These are phyloP conservation scores for Syrphus vitripennis DNA, from an alignment of 2,888 invertebrate genomes.

Conservation along the genomic window DNA sequence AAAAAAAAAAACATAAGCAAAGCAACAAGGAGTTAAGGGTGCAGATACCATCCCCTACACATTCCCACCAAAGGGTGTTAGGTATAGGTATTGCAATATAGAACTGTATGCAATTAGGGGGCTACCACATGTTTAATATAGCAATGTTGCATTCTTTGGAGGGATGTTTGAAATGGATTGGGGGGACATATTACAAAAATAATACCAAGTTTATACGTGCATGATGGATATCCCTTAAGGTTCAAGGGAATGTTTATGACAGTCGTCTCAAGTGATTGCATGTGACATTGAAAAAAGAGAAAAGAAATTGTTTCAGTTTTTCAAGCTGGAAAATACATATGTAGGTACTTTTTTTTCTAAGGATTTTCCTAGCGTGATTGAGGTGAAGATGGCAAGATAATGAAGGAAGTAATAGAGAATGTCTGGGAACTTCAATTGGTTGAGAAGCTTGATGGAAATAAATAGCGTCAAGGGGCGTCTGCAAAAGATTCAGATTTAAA, in stretches of 20 bases:
- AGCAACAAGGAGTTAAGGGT: constrained; percentile 27
- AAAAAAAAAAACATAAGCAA: not conserved
- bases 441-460: not conserved
- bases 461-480: not conserved
- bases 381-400: not conserved
- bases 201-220: not conserved
- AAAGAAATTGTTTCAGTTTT: constrained; percentile 11
- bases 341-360: not conserved
- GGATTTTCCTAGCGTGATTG: constrained; percentile 11
- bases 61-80: constrained; percentile 45
- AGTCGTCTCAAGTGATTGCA: constrained; percentile 57
- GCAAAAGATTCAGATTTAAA: not conserved
- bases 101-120: constrained; percentile 47
- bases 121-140: constrained; percentile 34
- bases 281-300: constrained; percentile 46
- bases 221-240: constrained; percentile 35
- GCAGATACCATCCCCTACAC: constrained; percentile 16
- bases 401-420: not conserved
- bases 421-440: constrained; percentile 3
- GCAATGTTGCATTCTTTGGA: constrained; percentile 27
- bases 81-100: constrained; percentile 3
- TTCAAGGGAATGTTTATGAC: constrained; percentile 27
- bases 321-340: not conserved
- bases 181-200: constrained; percentile 36
- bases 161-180: not conserved